These are phyloP conservation scores for Orussus abietinus DNA, from an alignment of 1,140 invertebrate species.

Conservation along the genomic window DNA sequence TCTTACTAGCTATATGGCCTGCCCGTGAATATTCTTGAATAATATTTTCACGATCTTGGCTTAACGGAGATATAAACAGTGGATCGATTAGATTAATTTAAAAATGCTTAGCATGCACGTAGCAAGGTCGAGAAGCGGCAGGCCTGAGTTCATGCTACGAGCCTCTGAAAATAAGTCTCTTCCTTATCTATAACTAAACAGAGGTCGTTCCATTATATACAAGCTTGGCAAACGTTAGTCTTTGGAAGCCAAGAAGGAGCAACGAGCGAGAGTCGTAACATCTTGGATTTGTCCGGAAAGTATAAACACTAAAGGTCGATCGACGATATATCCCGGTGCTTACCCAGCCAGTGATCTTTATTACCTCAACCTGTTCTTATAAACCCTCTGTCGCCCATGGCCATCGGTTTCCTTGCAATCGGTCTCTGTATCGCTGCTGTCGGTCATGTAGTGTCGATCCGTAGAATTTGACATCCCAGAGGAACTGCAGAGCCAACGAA, in stretches of 20 bases:
- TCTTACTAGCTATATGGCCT: constrained; percentile 7
- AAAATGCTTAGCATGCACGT: constrained; percentile 22
- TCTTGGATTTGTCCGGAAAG: constrained; percentile 3
- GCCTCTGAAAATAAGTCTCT: constrained; percentile 9
- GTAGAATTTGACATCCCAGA: constrained; percentile 51
- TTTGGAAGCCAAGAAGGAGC: constrained; percentile 1
- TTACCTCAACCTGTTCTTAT: constrained; percentile 64
- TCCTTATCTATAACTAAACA: constrained; percentile 1
- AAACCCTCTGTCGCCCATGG: constrained; percentile 57
- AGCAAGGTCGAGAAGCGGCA: constrained; percentile 14
- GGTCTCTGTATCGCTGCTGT: constrained; percentile 67
- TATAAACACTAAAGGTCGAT: not conserved
- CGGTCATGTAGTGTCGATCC: constrained; percentile 58
- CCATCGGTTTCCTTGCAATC: constrained; percentile 65
- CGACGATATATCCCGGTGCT: constrained; percentile 7
- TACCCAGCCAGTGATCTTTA: constrained; percentile 13
- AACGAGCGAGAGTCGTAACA: not conserved
- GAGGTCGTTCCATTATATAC: no score
- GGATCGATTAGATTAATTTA: not conserved
- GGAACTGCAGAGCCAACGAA: constrained; percentile 34
- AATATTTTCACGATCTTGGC: no score
- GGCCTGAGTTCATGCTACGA: constrained; percentile 22
- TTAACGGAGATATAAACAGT: constrained; percentile 1
- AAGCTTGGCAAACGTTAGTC: no score
- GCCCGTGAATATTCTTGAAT: no score